Conservation (phyloP, 2,797 vertebrate genomes). For the Apodemus agrarius region DNA sequence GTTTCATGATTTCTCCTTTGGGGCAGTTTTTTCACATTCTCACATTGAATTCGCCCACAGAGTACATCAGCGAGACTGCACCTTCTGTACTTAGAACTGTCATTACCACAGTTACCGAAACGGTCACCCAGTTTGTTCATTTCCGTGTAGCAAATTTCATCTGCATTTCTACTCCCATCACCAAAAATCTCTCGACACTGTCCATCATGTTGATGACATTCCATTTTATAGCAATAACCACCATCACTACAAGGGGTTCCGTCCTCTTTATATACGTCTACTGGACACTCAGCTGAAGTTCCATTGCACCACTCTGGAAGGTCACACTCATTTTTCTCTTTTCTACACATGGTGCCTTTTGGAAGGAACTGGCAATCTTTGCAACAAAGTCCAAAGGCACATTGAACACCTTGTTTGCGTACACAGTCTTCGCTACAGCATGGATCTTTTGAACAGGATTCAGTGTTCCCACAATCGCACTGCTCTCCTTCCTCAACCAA, state of each 20-base stretch:
- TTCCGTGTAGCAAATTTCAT: constrained; percentile 76
- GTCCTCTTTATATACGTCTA: neutral
- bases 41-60: constrained; percentile 68
- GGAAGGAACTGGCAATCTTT: neutral
- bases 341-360: neutral
- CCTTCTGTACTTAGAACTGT: fast-evolving
- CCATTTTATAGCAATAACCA: constrained; percentile 79
- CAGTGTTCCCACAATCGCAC: neutral
- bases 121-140: constrained; percentile 80
- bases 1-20: neutral
- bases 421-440: neutral
- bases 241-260: constrained; percentile 15
- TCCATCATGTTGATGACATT: constrained; percentile 68
- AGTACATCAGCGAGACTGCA: neutral
- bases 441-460: fast-evolving
- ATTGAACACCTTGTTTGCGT: neutral
- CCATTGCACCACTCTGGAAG: constrained; percentile 59
- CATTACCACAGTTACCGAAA: constrained; percentile 83
- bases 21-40: constrained; percentile 38
- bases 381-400: constrained; percentile 13
- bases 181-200: constrained; percentile 77
- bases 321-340: neutral
- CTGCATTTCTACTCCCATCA: neutral
- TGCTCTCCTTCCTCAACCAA: constrained; percentile 12
- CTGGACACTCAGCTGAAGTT: neutral